Evolutionary conservation across 2,888 invertebrate species (phyloP).

Genomic region (Scaptomyza tumidula): DNA sequence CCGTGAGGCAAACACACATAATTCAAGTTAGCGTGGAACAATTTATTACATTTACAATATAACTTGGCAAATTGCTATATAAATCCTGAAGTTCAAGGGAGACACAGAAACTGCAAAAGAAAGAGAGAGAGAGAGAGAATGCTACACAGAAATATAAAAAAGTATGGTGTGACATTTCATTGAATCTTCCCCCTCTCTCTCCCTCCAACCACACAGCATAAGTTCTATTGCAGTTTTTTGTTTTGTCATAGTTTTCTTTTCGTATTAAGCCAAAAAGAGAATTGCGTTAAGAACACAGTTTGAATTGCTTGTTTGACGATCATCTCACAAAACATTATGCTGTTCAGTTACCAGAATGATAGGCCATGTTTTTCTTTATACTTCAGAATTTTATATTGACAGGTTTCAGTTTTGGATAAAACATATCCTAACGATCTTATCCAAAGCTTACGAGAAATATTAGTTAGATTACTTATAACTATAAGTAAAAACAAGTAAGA

Average conservation of each 20-base stretch:
- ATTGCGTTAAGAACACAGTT: neutral
- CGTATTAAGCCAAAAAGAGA: neutral
- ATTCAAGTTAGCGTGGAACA: slow-evolving; percentile 69
- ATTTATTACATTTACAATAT: slow-evolving; percentile 80
- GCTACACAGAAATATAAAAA: slow-evolving; percentile 6
- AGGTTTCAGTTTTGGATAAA: too few relatives aligned
- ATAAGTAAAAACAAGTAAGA: too few relatives aligned
- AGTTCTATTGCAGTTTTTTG: neutral
- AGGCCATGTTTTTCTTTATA: neutral
- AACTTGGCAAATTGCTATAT: slow-evolving; percentile 79
- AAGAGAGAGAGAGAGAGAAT: neutral
- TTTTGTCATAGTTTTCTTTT: neutral
- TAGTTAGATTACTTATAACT: too few relatives aligned
- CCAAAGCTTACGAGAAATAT: too few relatives aligned
- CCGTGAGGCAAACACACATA: slow-evolving; percentile 47
- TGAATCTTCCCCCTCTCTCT: slow-evolving; percentile 12
- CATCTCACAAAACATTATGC: neutral
- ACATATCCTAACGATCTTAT: too few relatives aligned
- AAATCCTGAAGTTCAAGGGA: slow-evolving; percentile 56
- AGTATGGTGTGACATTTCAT: slow-evolving; percentile 24
- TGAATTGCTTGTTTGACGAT: neutral
- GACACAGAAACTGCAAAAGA: neutral
- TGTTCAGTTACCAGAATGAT: neutral
- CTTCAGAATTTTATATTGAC: too few relatives aligned
- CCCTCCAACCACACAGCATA: neutral